Evolutionary conservation across 2,113 vertebrate genomes (phyloP).

Genomic region (Tupaia tana): DNA sequence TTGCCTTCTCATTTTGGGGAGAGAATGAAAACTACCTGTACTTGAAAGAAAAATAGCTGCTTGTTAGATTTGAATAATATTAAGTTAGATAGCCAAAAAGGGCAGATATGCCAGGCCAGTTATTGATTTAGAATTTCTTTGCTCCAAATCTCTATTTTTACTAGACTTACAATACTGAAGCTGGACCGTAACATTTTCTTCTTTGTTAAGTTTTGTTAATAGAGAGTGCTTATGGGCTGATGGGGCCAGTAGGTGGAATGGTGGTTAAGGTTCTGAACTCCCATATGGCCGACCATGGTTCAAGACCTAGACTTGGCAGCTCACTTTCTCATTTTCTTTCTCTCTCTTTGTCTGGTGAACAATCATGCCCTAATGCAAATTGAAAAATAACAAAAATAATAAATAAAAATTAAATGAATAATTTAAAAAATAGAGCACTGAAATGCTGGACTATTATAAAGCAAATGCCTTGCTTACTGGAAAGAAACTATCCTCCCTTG

Average conservation of each 20-base stretch:
- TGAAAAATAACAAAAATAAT: too few relatives aligned
- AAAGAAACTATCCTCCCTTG: neutral
- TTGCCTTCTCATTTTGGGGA: neutral
- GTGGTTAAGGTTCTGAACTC: too few relatives aligned
- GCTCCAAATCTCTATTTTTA: neutral
- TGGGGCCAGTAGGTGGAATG: too few relatives aligned
- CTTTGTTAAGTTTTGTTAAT: neutral
- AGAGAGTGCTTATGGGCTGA: neutral
- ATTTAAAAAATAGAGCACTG: too few relatives aligned
- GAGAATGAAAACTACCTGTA: neutral
- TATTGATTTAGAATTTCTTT: slow-evolving; percentile 1
- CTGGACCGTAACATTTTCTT: neutral
- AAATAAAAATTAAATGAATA: too few relatives aligned
- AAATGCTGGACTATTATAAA: neutral
- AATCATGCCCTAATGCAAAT: too few relatives aligned
- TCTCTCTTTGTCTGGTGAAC: too few relatives aligned
- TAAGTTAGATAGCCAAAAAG: neutral
- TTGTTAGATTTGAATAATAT: neutral
- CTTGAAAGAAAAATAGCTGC: neutral
- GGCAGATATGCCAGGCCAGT: neutral
- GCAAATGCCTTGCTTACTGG: neutral
- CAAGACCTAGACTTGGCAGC: too few relatives aligned
- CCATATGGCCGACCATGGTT: too few relatives aligned
- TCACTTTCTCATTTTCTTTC: too few relatives aligned
- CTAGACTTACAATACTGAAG: neutral